A percentile compares a stretch with the other conserved stretches of the same genome.
phyloP scores from a whole-genome alignment of 1,140 invertebrate genomes.

The Nephotettix cincticeps region DNA sequence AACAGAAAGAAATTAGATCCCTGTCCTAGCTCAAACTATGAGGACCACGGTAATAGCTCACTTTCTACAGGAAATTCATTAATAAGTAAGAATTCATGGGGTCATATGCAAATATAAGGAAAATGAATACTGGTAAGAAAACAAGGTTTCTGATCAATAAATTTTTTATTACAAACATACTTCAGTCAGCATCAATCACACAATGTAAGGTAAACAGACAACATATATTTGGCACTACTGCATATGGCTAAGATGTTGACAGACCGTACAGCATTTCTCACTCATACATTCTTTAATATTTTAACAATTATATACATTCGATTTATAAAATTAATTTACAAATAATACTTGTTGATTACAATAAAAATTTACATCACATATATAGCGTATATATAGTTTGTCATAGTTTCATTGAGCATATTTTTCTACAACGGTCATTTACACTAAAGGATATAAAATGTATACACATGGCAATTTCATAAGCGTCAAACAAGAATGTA shows the following conservation, averaged over 20 bases:
- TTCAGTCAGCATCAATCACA: background rate
- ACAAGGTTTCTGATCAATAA: slow-evolving; percentile 8
- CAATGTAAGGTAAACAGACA: slow-evolving; percentile 22
- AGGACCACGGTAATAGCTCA: too few relatives aligned
- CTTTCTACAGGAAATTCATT: too few relatives aligned
- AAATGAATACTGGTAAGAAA: background rate
- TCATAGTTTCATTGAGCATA: slow-evolving; percentile 16
- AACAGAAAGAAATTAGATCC: too few relatives aligned
- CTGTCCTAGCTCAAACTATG: too few relatives aligned
- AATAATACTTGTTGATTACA: slow-evolving; percentile 15
- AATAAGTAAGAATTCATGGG: too few relatives aligned
- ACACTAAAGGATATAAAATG: slow-evolving; percentile 19
- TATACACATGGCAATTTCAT: slow-evolving; percentile 24
- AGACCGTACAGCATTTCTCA: slow-evolving; percentile 17
- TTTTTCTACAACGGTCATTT: slow-evolving; percentile 6
- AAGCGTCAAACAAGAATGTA: slow-evolving; percentile 16
- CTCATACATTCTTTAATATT: slow-evolving; percentile 25
- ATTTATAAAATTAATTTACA: slow-evolving; percentile 28
- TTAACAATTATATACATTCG: slow-evolving; percentile 11
- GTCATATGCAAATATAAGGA: too few relatives aligned
- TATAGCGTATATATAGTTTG: slow-evolving; percentile 19
- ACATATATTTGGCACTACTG: slow-evolving; percentile 39
- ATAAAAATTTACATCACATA: slow-evolving; percentile 24
- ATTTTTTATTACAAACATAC: slow-evolving; percentile 28
- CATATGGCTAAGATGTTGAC: slow-evolving; percentile 33